Conservation (phyloP, 23 tunicate species). For the Halocynthia aurantium region DNA sequence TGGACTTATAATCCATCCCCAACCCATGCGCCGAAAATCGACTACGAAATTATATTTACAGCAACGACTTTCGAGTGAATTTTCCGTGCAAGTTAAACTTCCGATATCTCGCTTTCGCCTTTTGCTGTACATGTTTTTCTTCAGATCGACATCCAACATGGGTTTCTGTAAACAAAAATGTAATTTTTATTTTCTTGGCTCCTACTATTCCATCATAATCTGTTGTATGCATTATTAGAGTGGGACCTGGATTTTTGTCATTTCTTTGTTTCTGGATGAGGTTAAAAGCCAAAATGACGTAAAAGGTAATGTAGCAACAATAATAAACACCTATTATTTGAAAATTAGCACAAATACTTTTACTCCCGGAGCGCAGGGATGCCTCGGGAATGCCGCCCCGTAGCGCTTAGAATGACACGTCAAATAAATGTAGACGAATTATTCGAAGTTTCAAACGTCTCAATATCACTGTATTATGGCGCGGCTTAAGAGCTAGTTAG, state of each 20-base stretch:
- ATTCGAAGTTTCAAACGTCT: too few species aligned
- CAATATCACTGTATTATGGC: too few species aligned
- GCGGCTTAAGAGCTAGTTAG: too few species aligned
- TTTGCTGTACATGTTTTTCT: neutral
- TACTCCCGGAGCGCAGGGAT: too few species aligned
- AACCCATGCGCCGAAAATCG: constrained; percentile 43
- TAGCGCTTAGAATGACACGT: too few species aligned
- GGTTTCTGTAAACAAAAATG: constrained; percentile 56
- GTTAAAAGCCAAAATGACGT: neutral
- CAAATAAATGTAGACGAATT: too few species aligned
- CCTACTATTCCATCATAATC: neutral
- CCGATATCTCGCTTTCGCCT: constrained; percentile 32
- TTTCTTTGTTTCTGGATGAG: neutral
- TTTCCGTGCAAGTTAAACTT: neutral
- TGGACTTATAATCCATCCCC: constrained; percentile 68
- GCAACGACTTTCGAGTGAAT: constrained; percentile 31
- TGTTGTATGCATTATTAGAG: neutral
- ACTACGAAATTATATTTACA: constrained; percentile 48
- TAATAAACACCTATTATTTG: too few species aligned
- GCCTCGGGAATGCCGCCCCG: too few species aligned
- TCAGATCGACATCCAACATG: constrained; percentile 39
- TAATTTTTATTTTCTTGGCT: neutral
- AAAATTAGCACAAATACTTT: too few species aligned
- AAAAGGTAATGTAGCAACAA: too few species aligned
- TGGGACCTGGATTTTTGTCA: neutral